Evolutionary conservation across 2,113 vertebrate genomes (phyloP), one percentile per base, ranked within the genome.

Genomic region (Gymnocephalus cernua): DNA sequence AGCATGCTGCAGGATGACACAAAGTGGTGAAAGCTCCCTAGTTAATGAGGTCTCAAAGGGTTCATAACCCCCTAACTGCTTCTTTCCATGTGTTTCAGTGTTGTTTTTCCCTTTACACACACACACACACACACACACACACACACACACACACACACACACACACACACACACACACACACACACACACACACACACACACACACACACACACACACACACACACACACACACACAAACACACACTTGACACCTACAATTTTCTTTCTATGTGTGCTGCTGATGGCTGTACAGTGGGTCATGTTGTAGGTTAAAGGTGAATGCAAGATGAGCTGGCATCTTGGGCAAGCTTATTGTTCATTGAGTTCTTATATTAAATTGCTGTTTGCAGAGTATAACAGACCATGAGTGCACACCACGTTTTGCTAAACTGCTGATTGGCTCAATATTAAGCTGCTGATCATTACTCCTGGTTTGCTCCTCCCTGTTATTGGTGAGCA

Each of bases 21-120:
- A 75, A 88, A 91, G 29, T 53, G 71, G 89, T 92, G 80, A 93
- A 92, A 78, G 90, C 79, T 93, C 90, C 82, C 80, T 88, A 13
- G 23, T 93, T 96, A 96, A 95, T 95, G 95, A 97, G 93, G 85
- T 95, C 96, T 96, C 95, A 0, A 69, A 93, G 93, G 96, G 93
- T 85, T 79, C 59, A 44, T 70, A 75, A 88, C 64, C 87, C 57
- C 44, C 14, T 72, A 82, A 79, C 48, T 72, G 77, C 68, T 76
- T 84, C 18, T 62, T 54, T 75, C 48, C 32, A 1, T 51, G 41
- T 74, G n/a, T 58, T 27, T 65, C 68, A 5, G 16, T 29, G 29
- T 71, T 82, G 65, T 51, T 59, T 64, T 76, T 50, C 38, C 21
- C 2, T 21, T 38, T 9, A 38, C 50, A 66, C 64, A 57, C 44